Percentiles rank a stretch among this genome's conserved stretches.
Evolutionary conservation across 2,113 vertebrate genomes (phyloP).

Genomic region (Malurus cyaneus): DNA sequence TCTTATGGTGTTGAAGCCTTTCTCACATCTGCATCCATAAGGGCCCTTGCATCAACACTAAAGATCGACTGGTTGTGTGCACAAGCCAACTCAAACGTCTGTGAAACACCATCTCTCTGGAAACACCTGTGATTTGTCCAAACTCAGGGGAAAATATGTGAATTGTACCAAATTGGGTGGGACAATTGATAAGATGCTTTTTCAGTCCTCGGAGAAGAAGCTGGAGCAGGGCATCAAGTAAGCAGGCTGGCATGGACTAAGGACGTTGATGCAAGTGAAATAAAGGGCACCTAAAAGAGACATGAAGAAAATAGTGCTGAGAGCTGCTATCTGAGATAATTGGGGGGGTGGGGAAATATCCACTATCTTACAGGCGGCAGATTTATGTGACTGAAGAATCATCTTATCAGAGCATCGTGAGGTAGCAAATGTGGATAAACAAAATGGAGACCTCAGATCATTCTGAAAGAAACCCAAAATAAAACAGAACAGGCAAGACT

Average conservation of each 20-base stretch:
- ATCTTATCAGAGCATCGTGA: not conserved
- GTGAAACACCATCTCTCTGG: not conserved
- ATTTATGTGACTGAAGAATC: not conserved
- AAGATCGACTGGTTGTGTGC: not conserved
- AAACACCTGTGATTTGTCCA: not conserved
- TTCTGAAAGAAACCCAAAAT: not conserved
- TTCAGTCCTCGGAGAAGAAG: not conserved
- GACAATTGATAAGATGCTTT: not conserved
- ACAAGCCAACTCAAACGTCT: not conserved
- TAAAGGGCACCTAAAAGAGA: not conserved
- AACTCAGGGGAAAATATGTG: not conserved
- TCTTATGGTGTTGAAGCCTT: not conserved
- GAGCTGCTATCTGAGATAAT: not conserved
- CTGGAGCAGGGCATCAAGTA: not conserved
- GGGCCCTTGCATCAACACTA: not conserved
- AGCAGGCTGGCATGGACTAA: not conserved
- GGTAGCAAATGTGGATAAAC: not conserved
- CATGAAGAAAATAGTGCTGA: not conserved
- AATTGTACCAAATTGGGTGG: not conserved
- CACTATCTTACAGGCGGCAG: not conserved
- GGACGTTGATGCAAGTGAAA: not conserved
- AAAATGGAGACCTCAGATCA: not conserved
- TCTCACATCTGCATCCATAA: not conserved
- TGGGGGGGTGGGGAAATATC: too few species aligned
- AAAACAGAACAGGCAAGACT: not conserved